These are phyloP conservation scores for Geodia barretti DNA, from an alignment of 37 sponge, comb jelly and placozoan genomes.

Conservation along the genomic window DNA sequence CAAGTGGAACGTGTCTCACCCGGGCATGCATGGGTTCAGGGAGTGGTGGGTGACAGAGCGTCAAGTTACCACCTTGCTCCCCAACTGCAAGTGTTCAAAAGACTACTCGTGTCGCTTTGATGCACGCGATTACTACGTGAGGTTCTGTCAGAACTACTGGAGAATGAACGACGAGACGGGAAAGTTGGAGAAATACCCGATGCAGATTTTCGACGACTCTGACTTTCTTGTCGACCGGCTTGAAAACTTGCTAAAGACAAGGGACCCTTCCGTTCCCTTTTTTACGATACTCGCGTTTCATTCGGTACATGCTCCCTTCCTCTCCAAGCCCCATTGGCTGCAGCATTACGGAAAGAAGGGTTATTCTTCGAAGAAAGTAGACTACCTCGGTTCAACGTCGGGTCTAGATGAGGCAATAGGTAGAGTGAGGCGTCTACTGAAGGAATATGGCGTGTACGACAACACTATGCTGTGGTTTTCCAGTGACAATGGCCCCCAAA, in stretches of 20 bases:
- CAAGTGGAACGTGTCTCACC: conserved; percentile 36
- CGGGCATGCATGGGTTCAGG: conserved; percentile 58
- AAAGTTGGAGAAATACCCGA: neutral
- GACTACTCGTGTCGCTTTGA: conserved; percentile 23
- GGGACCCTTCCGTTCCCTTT: conserved; percentile 16
- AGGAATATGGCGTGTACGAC: neutral
- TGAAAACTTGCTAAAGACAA: conserved; percentile 13
- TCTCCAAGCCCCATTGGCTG: conserved; percentile 21
- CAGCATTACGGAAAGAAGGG: neutral
- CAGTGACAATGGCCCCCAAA: conserved; percentile 68
- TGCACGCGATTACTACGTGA: neutral
- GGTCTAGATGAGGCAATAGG: conserved; percentile 54
- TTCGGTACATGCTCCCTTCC: conserved; percentile 52
- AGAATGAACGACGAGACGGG: neutral
- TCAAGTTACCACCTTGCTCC: conserved; percentile 47
- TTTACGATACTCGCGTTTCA: conserved; percentile 63
- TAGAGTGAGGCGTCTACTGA: conserved; percentile 26
- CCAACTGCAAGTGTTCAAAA: conserved; percentile 73
- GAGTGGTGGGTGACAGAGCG: conserved; percentile 64
- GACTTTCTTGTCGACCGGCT: conserved; percentile 42
- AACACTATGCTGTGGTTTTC: conserved; percentile 73
- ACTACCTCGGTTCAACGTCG: conserved; percentile 56
- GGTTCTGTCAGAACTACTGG: conserved; percentile 49
- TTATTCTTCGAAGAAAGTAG: conserved; percentile 15
- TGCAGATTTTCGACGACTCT: conserved; percentile 43